Base-by-base conservation (phyloP, 1,140 invertebrate genomes). In the Meloidogyne exigua region DNA sequence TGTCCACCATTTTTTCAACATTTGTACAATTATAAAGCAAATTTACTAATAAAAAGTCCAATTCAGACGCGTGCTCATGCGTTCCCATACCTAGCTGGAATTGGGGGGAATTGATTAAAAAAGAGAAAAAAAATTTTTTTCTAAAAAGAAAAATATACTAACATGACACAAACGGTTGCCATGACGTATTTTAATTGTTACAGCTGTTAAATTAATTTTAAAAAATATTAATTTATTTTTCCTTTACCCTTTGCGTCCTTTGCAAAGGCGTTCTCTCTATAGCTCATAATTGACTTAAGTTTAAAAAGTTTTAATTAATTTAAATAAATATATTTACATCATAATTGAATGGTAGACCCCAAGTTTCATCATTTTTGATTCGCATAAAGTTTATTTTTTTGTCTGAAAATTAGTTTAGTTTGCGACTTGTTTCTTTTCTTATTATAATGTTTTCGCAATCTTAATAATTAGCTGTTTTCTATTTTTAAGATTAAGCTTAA, bases 11-110 rank as follows among this genome's bases (percentile, higher is more conserved):
- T 64, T 73, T 23, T 26, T 73, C 39, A 23, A 73, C 72, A 25
- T 57, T 57, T 26, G 21, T 18, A 36, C 72, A 73, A 36, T 73
- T 65, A 65, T 73, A 73, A 62, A 73, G 28, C 72, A 73, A n/a
- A 65, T 73, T 73, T 4, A 73, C 28, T 36, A 73, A 15, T 36
- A 73, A 62, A 64, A 73, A 73, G 57, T 73, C 72, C 21, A 73
- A 64, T 65, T 73, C 72, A 65, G 72, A 73, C 13, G 36, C 72
- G n/a, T 73, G 72, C 23, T 62, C 26, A 21, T 73, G 72, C 12
- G 72, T 66, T 32, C 72, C 72, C 42, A 73, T 42, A 7, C 25
- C 23, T 32, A 36, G 1, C 72, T 71, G 4, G 10, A 39, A 39
- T 39, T 0, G 9, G 9, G 26, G 2, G 42, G 7, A 25, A 18